Base-by-base conservation (phyloP, 2,113 vertebrate species). In the Takifugu flavidus region DNA sequence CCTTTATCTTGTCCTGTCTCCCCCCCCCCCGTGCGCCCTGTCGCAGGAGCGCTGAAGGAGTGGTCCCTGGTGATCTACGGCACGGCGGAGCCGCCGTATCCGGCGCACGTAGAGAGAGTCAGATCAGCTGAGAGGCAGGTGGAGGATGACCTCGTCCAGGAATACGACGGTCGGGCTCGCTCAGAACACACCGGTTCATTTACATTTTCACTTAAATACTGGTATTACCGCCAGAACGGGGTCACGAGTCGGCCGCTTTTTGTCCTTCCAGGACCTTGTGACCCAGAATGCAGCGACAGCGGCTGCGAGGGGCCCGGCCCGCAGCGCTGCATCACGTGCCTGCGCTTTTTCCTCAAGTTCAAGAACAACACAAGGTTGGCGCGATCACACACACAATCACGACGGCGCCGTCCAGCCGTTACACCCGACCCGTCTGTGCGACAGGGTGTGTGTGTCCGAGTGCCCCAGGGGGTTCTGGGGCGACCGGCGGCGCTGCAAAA, bases 21-120 rank as follows among this genome's bases (percentile, higher is more conserved):
- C 11, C 34, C 34, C 11, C 34, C 34, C 1, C 34, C 34, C 11
- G 34, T 39, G 6, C 11, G 34, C 11, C 34, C 5, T 11, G 34
- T 11, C 34, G 7, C 49, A 98, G 95, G 94, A 25, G 93, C 87
- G 80, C 88, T 99, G 67, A 91, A 94, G 84, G 91, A 94, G 65
- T 98, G 95, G 94, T 93, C 94, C 53, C 88, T 98, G 80, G 91
- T 96, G 76, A 91, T 98, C 62, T 95, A 97, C 72, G 96, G 96
- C 66, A 98, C 96, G 2, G 93, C 94, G 0, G 84, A 91, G 55
- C 92, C 89, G 60, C 94, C 94, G 10, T 93, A 95, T 70, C 89
- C 80, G 77, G 72, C 20, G 84, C 93, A 80, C 83, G 92, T 71
- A 82, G 83, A 91, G 69, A 90, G 88, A 55, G 89, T 89, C 3